Evolutionary conservation across 2,113 vertebrate genomes (phyloP), one percentile per base, ranked within the genome.

Genomic region (Parus major): DNA sequence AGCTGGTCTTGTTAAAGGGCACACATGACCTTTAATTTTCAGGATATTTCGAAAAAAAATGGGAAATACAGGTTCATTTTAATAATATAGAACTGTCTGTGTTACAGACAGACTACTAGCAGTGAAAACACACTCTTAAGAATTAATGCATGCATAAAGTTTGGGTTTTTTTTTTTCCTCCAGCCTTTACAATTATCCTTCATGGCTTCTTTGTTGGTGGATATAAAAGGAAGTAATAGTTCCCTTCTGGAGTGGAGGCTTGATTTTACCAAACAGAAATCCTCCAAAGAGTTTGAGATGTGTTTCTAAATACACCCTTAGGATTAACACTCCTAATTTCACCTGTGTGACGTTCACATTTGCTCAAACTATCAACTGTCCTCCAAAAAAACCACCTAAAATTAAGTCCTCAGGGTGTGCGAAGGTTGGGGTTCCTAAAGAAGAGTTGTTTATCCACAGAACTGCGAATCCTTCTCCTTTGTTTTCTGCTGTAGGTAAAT

Each of bases 271-370:
- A 25, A 8, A 36, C 52, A 79, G 36, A 75, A 87, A 50, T 88
- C 47, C 28, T 91, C 11, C 15, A 53, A 50, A 65, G 61, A 83
- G 22, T 52, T 15, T 42, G 63, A 78, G 23, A 75, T 91, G 44
- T 69, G 69, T 11, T 81, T 89, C 77, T 89, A 87, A 92, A 72
- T 68, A 65, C 35, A 84, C n/a, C 9, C 6, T 61, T n/a, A 55
- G 63, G 89, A 87, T 85, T 61, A 89, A 24, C 14, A 1, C 17
- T 86, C 31, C 49, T 92, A 44, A 84, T 86, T 86, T 92, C 63
- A 64, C 41, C 20, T 39, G 11, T 41, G 15, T 60, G n/a, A 80
- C 87, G 63, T 44, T 86, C 41, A 66, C 57, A 71, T 88, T 75
- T 77, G 64, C 17, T 78, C 39, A 31, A 52, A 28, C 42, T 50